Evolutionary conservation across 2,888 invertebrate genomes (phyloP).

Genomic region (Sesia apiformis): DNA sequence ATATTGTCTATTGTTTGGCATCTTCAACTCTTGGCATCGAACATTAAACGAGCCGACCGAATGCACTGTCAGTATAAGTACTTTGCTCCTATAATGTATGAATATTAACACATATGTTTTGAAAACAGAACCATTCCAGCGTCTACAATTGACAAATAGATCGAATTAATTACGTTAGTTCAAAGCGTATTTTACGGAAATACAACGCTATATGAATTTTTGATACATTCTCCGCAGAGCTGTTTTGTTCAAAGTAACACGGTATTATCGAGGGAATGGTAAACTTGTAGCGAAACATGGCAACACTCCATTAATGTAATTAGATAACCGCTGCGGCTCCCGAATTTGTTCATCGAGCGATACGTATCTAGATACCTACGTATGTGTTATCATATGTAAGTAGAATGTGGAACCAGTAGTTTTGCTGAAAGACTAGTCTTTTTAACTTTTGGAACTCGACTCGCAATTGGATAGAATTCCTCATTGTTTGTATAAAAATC

Average conservation of each 20-base stretch:
- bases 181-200: background rate
- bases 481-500: no score
- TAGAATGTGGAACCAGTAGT: no score
- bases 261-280: background rate
- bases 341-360: slow-evolving; percentile 1
- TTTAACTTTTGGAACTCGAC: no score
- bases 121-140: slow-evolving; percentile 31
- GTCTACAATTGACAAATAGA: slow-evolving; percentile 20
- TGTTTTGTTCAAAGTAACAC: background rate
- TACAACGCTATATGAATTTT: background rate
- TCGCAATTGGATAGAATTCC: no score
- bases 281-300: slow-evolving; percentile 11
- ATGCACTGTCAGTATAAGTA: slow-evolving; percentile 59
- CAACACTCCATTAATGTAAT: slow-evolving; percentile 20
- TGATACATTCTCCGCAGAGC: no score
- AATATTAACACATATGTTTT: slow-evolving; percentile 47
- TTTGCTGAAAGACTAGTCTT: no score
- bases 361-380: no score
- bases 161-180: slow-evolving; percentile 15
- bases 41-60: slow-evolving; percentile 41
- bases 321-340: slow-evolving; percentile 13
- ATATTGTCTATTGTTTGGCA: slow-evolving; percentile 71
- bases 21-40: slow-evolving; percentile 67
- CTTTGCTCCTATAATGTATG: slow-evolving; percentile 53
- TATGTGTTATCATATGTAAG: background rate